Percentiles rank a stretch among this genome's conserved stretches.
Conservation (phyloP, 1,140 invertebrate species). For the Pectinophora gossypiella region DNA sequence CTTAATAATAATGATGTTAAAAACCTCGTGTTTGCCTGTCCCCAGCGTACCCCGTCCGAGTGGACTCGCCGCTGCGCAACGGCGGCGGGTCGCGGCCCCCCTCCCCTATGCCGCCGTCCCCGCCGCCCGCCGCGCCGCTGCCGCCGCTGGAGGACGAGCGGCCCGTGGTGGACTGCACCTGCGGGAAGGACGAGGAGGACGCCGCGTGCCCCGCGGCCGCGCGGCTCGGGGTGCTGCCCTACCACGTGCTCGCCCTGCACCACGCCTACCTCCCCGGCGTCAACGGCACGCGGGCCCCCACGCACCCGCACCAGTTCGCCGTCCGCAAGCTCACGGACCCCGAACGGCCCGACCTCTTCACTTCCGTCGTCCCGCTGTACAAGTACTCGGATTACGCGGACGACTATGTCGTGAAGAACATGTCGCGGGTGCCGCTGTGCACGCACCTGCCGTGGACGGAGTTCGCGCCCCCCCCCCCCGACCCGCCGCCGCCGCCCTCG, state of each 20-base stretch:
- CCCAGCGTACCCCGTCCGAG: conserved; percentile 34
- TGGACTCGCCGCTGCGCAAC: conserved; percentile 55
- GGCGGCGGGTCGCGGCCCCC: conserved; percentile 25
- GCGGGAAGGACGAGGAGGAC: conserved; percentile 30
- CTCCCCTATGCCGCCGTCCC: conserved; percentile 13
- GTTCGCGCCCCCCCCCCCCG: conserved; percentile 44
- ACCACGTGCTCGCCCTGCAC: conserved; percentile 52
- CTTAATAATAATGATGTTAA: too few relatives aligned
- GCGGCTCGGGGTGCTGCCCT: conserved; percentile 21
- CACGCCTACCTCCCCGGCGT: conserved; percentile 47
- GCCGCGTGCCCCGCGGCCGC: conserved; percentile 27
- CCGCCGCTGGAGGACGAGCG: conserved; percentile 45
- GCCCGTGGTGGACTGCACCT: conserved; percentile 44
- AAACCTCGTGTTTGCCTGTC: too few relatives aligned
- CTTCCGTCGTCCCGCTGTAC: conserved; percentile 65
- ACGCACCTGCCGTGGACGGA: conserved; percentile 44
- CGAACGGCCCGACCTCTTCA: conserved; percentile 48
- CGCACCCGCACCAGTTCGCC: conserved; percentile 43
- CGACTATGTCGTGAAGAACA: conserved; percentile 63
- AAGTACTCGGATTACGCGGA: conserved; percentile 69
- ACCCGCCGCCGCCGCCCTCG: conserved; percentile 31
- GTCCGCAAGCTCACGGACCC: conserved; percentile 44
- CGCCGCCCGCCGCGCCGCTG: conserved; percentile 7
- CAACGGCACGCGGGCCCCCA: conserved; percentile 54
- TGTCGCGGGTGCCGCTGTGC: conserved; percentile 49